Evolutionary conservation across 2,113 vertebrate species (phyloP).

Genomic region (Talpa occidentalis): DNA sequence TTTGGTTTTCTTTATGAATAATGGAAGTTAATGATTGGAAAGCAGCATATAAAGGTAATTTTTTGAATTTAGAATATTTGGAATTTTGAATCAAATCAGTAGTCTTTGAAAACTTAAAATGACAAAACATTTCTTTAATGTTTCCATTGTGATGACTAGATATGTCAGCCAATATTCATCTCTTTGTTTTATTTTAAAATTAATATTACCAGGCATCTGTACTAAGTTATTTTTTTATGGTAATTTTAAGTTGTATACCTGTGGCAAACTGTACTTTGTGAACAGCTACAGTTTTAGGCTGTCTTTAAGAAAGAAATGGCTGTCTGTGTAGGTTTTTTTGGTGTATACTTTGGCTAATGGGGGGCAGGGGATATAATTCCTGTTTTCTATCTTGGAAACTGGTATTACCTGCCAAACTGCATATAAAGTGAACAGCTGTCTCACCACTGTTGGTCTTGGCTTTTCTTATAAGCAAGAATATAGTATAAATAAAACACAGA

Average conservation of each 20-base stretch:
- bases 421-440: neutral
- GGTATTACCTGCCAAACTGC: neutral
- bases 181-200: constrained; percentile 29
- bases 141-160: constrained; percentile 11
- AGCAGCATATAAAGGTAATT: neutral
- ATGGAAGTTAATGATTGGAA: neutral
- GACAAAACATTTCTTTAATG: constrained; percentile 6
- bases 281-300: constrained; percentile 30
- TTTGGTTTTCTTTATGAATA: constrained; percentile 33
- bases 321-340: neutral
- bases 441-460: neutral
- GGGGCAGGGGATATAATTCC: neutral
- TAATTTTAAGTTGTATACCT: constrained; percentile 49
- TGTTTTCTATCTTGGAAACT: neutral
- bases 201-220: constrained; percentile 48
- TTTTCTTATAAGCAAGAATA: neutral
- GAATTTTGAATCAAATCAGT: neutral
- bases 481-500: neutral
- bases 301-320: constrained; percentile 6
- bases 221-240: constrained; percentile 42
- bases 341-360: neutral
- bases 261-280: neutral
- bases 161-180: neutral
- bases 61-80: constrained; percentile 33
- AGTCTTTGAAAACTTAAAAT: constrained; percentile 27